phyloP scores from a whole-genome alignment of 1,140 invertebrate species.

The Octopus bimaculoides region DNA sequence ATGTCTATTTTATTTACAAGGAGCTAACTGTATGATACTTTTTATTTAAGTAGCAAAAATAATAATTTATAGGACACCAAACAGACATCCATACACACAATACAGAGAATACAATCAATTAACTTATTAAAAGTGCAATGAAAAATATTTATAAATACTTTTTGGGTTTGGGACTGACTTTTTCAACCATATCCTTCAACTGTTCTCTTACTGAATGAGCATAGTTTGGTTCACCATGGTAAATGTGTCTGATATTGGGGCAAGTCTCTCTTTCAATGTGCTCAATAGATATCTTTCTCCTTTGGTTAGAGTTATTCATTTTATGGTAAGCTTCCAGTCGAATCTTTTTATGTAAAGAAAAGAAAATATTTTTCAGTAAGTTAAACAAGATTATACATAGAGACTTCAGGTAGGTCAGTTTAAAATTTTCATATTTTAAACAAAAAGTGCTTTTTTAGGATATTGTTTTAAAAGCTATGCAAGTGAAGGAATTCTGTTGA shows the following conservation, averaged over 20 bases:
- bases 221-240: slow-evolving; percentile 67
- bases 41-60: no score
- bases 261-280: slow-evolving; percentile 60
- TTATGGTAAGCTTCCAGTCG: slow-evolving; percentile 34
- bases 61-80: no score
- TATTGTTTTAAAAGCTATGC: no score
- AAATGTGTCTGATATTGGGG: slow-evolving; percentile 79
- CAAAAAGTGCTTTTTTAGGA: no score
- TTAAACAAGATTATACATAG: no score
- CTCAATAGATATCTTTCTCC: slow-evolving; percentile 20
- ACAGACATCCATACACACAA: no score
- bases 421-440: no score
- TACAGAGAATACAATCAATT: no score
- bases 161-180: slow-evolving; percentile 19
- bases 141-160: slow-evolving; percentile 10
- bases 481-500: no score
- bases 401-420: no score
- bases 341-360: slow-evolving; percentile 27
- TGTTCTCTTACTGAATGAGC: slow-evolving; percentile 60
- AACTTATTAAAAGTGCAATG: background rate
- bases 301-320: slow-evolving; percentile 22
- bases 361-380: background rate
- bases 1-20: no score
- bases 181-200: slow-evolving; percentile 81
- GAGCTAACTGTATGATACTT: no score